Base-by-base conservation (phyloP, 2,888 invertebrate species). In the Alsophila aescularia region DNA sequence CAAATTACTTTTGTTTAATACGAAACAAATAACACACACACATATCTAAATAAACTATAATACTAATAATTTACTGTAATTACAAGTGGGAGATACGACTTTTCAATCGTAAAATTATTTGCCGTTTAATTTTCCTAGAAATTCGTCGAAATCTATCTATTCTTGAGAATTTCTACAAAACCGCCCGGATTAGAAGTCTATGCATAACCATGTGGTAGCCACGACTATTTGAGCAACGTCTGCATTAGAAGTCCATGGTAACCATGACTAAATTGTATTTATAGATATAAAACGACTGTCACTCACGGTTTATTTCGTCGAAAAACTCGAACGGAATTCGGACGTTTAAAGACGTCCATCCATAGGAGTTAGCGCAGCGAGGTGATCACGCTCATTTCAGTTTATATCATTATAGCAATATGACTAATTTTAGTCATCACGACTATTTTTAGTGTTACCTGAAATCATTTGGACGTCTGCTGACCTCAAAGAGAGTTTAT, bases 401-500 rank as follows among this genome's bases (percentile, higher is more conserved):
- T n/a, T n/a, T n/a, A n/a, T n/a, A n/a, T n/a, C n/a, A n/a, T n/a
- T n/a, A n/a, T n/a, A n/a, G n/a, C n/a, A n/a, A n/a, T n/a, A 24
- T 44, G 15, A 43, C 67, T 61, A 63, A 21, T 29, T 29, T 35
- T 14, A 36, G 36, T 36, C n/a, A 35, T 36, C 6, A 14, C 21
- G 27, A 42, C 53, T 62, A 69, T 71, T 61, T 66, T 64, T 64
- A 72, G 64, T 52, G 52, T 52, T 63, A 67, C 58, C 58, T 58
- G 31, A 61, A 75, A 75, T 79, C 76, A 79, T 83, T 79, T 75
- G 80, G 79, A 75, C 66, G 75, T 77, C 67, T 71, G 67, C 49
- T 69, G 69, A 69, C 75, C 77, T 83, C 81, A 79, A 81, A 80
- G 77, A 73, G 72, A 56, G 77, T 82, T 83, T 78, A 84, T 79